phyloP scores from a whole-genome alignment of 2,888 invertebrate genomes.

The Enchytraeus crypticus region DNA sequence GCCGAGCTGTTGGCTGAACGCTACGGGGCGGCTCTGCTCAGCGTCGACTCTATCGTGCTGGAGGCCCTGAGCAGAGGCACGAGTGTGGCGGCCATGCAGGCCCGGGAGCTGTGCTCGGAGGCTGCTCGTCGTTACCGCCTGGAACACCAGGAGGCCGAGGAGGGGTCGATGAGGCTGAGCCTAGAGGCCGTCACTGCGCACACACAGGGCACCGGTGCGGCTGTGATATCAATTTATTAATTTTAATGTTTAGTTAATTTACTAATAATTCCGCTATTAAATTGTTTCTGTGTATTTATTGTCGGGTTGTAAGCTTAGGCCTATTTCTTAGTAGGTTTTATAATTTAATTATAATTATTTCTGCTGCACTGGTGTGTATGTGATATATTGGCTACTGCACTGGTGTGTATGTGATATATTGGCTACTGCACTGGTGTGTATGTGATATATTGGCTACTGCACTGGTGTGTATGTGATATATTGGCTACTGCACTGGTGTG shows the following conservation, averaged over 20 bases:
- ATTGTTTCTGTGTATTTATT: too few species aligned
- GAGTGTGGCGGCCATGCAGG: constrained; percentile 40
- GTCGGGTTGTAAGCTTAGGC: too few species aligned
- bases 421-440: too few species aligned
- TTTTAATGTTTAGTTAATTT: not conserved
- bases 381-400: too few species aligned
- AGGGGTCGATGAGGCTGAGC: constrained; percentile 40
- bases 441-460: too few species aligned
- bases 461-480: too few species aligned
- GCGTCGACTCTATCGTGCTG: constrained; percentile 44
- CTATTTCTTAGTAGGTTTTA: too few species aligned
- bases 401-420: too few species aligned
- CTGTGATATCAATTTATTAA: not conserved
- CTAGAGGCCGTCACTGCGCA: constrained; percentile 47
- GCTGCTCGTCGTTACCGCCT: constrained; percentile 39
- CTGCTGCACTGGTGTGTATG: too few species aligned
- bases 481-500: too few species aligned
- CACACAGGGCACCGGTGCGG: constrained; percentile 32
- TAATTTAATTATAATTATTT: too few species aligned
- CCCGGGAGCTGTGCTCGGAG: constrained; percentile 44
- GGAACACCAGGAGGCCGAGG: constrained; percentile 35
- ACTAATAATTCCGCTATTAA: too few species aligned
- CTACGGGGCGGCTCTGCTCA: constrained; percentile 46
- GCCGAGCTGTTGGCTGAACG: constrained; percentile 41
- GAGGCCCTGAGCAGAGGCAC: constrained; percentile 47